Percentiles rank a stretch among this genome's conserved stretches.
Conservation (phyloP, 2,888 invertebrate species). For the Megaustenia siamemsis region DNA sequence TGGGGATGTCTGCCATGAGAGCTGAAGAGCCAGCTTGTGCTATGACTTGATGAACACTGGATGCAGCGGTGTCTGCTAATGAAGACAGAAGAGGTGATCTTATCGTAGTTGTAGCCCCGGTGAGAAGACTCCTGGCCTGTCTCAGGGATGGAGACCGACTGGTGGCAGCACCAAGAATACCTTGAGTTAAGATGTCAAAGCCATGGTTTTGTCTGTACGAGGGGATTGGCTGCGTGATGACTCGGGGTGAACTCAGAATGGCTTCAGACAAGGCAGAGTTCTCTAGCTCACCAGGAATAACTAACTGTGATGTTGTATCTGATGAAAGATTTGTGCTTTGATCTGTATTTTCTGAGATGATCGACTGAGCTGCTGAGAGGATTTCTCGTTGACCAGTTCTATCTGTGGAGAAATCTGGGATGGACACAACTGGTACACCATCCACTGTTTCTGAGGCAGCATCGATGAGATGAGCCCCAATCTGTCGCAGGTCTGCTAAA, state of each 20-base stretch:
- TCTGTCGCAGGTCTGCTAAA: conserved; percentile 42
- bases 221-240: conserved; percentile 51
- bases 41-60: no score
- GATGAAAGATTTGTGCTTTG: not conserved
- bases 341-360: conserved; percentile 11
- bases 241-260: conserved; percentile 10
- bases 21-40: no score
- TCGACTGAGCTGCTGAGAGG: conserved; percentile 34
- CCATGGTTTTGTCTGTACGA: conserved; percentile 52
- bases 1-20: no score
- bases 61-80: not conserved
- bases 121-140: conserved; percentile 34
- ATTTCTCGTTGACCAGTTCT: conserved; percentile 31
- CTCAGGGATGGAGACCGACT: not conserved
- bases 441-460: conserved; percentile 45
- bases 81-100: conserved; percentile 6
- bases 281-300: not conserved
- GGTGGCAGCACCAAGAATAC: conserved; percentile 41
- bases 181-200: conserved; percentile 55
- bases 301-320: not conserved
- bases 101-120: conserved; percentile 22
- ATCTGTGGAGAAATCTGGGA: conserved; percentile 48
- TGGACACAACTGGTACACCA: conserved; percentile 51
- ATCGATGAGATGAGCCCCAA: conserved; percentile 51
- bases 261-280: not conserved